Conservation (phyloP, 2,113 vertebrate species). For the Australoheros scitulus region DNA sequence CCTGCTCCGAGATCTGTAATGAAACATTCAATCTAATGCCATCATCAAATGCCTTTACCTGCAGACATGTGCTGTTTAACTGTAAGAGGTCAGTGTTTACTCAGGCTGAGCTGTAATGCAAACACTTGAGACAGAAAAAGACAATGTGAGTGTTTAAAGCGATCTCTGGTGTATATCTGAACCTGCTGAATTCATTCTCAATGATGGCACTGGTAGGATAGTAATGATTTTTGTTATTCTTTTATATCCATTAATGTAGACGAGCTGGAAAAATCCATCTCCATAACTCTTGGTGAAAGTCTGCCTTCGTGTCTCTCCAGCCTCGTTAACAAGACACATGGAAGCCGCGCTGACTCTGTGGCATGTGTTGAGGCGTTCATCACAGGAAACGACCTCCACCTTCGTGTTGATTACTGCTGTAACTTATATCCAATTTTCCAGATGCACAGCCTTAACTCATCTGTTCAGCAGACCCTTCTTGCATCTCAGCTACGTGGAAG, state of each 20-base stretch:
- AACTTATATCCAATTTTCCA: conserved; percentile 38
- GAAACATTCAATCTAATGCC: conserved; percentile 10
- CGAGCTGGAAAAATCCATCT: conserved; percentile 29
- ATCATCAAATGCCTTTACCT: neutral
- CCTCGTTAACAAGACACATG: conserved; percentile 62
- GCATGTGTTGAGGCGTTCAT: conserved; percentile 39
- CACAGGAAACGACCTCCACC: conserved; percentile 42
- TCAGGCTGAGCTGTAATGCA: neutral
- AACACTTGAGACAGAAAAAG: neutral
- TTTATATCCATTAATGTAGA: conserved; percentile 30
- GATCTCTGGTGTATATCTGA: neutral
- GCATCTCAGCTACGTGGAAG: neutral
- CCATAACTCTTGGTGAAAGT: conserved; percentile 36
- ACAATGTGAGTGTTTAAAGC: neutral
- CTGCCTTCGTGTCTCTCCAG: conserved; percentile 35
- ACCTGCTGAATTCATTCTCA: conserved; percentile 5
- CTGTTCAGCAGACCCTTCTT: neutral
- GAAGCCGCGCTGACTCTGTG: conserved; percentile 9
- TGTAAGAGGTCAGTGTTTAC: neutral
- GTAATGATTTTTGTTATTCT: conserved; percentile 30
- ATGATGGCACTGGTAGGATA: neutral
- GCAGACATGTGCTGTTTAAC: neutral
- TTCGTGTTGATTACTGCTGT: conserved; percentile 40
- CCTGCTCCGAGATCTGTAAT: conserved; percentile 18
- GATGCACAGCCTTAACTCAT: conserved; percentile 32